Conservation (phyloP, 1,140 invertebrate genomes). For the Drosophila sucinea region DNA sequence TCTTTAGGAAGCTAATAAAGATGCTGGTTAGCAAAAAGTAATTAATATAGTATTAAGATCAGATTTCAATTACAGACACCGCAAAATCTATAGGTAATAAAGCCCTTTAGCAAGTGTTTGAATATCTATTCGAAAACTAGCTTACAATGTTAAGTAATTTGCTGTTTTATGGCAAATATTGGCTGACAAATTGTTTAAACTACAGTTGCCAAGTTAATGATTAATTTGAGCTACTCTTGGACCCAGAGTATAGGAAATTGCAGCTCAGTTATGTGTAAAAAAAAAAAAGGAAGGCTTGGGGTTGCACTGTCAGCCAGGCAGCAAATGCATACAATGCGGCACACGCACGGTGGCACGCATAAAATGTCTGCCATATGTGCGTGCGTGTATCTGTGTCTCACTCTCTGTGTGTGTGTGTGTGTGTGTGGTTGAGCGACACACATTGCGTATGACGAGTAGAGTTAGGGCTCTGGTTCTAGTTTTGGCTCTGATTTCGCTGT, state of each 20-base stretch:
- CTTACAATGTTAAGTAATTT: no score
- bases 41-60: no score
- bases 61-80: no score
- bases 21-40: no score
- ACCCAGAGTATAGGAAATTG: conserved; percentile 25
- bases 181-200: no score
- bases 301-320: conserved; percentile 36
- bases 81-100: no score
- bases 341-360: conserved; percentile 63
- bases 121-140: no score
- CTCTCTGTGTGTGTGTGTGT: conserved; percentile 27
- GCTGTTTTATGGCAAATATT: no score
- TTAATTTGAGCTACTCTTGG: conserved; percentile 1
- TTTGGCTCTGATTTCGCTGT: conserved; percentile 34
- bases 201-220: conserved; percentile 5
- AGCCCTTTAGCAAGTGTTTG: no score
- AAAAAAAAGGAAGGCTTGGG: conserved; percentile 37
- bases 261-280: conserved; percentile 31
- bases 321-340: conserved; percentile 63
- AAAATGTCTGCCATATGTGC: conserved; percentile 54
- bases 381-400: conserved; percentile 12
- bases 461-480: conserved; percentile 28
- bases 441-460: conserved; percentile 68
- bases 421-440: conserved; percentile 69
- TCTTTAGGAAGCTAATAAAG: no score